Base-by-base conservation (phyloP, 1,140 invertebrate genomes). In the Thereuonema tuberculata region DNA sequence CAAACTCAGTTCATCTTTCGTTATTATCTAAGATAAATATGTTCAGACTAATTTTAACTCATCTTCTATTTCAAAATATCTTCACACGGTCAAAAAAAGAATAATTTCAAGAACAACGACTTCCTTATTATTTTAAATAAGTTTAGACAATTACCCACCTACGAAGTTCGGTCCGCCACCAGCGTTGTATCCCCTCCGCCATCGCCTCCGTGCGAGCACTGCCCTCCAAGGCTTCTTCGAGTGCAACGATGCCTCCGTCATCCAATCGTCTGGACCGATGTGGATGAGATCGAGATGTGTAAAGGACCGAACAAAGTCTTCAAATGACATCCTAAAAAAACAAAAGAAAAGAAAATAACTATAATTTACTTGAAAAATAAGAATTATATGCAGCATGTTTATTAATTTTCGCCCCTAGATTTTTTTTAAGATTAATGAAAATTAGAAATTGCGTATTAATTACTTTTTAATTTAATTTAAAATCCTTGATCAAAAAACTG, bases 211-310 rank as follows among this genome's bases (percentile, higher is more conserved):
- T 9, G 83, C 84, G 27, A 85, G 69, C 48, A 84, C 84, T 5
- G 84, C 84, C 60, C 84, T 73, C 84, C 84, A 85, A 1, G 83
- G 82, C 64, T 83, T 80, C 66, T 81, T 78, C 1, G 77, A 79
- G 66, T 82, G 83, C 28, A 85, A 73, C 5, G 80, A 78, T 5
- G 80, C 75, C 70, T 85, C 84, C 60, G 73, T 70, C 77, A 84
- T 79, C 84, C 83, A 85, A 68, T 85, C 84, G 66, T 86, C 84
- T 5, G 84, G 84, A 1, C 84, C 84, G 63, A 87, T 78, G 70
- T 89, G 85, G 56, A 86, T 84, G 65, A 89, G 76, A 68, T 87
- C 84, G 59, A 87, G 71, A 65, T 84, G 80, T 0, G 80, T 82
- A 72, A 86, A 87, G 66, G 81, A 76, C 17, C 75, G 69, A 1